Conservation (phyloP, 2,113 vertebrate genomes). For the Tonatia bakeri region DNA sequence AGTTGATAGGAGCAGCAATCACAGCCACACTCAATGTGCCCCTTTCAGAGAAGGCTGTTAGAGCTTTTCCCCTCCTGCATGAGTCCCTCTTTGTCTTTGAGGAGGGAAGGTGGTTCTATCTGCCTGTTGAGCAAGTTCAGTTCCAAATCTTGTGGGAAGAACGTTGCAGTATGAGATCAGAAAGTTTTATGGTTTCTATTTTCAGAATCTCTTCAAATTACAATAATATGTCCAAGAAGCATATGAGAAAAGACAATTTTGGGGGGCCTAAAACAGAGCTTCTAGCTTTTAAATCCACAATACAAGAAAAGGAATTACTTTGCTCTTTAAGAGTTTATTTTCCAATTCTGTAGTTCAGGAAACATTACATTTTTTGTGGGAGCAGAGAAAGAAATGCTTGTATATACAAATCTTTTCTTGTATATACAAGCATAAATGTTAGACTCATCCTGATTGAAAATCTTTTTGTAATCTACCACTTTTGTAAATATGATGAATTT, state of each 20-base stretch:
- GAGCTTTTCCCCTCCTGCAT: neutral
- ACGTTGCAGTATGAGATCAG: slow-evolving; percentile 59
- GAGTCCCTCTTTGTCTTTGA: neutral
- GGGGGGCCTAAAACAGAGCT: neutral
- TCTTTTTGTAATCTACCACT: neutral
- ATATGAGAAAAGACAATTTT: slow-evolving; percentile 31
- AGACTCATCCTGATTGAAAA: neutral
- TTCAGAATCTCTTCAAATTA: slow-evolving; percentile 66
- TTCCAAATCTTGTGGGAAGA: slow-evolving; percentile 56
- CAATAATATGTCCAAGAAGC: slow-evolving; percentile 51
- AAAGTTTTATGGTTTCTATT: slow-evolving; percentile 66
- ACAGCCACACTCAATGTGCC: neutral
- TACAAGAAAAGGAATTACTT: slow-evolving; percentile 30
- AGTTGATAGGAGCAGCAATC: neutral
- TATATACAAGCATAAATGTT: neutral
- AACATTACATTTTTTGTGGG: neutral
- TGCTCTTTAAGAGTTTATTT: slow-evolving; percentile 35
- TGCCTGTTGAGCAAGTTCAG: slow-evolving; percentile 48
- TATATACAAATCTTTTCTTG: neutral
- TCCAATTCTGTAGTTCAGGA: slow-evolving; percentile 20
- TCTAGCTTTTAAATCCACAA: slow-evolving; percentile 39
- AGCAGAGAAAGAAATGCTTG: neutral
- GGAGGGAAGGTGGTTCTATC: neutral
- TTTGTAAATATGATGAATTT: neutral
- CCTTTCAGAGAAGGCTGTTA: neutral